Percentiles rank a stretch among this genome's conserved stretches.
Conservation (phyloP, 2,797 vertebrate genomes). For the Hemibagrus guttatus region DNA sequence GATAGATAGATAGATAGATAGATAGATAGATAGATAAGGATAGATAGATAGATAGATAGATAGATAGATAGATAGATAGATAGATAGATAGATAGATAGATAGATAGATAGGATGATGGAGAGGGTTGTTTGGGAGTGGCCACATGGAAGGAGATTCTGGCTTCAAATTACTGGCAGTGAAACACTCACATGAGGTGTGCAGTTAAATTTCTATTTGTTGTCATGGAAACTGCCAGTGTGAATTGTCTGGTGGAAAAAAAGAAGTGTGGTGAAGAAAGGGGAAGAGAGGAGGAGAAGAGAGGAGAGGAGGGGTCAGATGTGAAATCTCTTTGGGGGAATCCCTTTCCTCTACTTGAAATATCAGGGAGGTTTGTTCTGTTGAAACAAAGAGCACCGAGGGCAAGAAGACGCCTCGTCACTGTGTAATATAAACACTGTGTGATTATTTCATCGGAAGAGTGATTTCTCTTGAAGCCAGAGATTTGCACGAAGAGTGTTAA, state of each 20-base stretch:
- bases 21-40: not conserved
- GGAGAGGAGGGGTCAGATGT: slow-evolving; percentile 28
- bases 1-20: too few relatives aligned
- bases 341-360: slow-evolving; percentile 37
- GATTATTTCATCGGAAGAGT: slow-evolving; percentile 28
- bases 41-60: not conserved
- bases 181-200: slow-evolving; percentile 61
- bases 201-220: slow-evolving; percentile 67
- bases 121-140: slow-evolving; percentile 41
- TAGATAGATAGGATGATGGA: slow-evolving; percentile 30
- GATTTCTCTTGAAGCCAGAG: slow-evolving; percentile 16
- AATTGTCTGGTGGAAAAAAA: slow-evolving; percentile 33
- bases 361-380: slow-evolving; percentile 34
- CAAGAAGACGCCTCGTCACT: slow-evolving; percentile 27
- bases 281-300: slow-evolving; percentile 19
- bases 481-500: slow-evolving; percentile 27
- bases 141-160: slow-evolving; percentile 44
- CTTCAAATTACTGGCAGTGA: slow-evolving; percentile 53
- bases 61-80: slow-evolving; percentile 7
- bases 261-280: slow-evolving; percentile 6
- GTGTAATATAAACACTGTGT: slow-evolving; percentile 29
- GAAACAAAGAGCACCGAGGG: slow-evolving; percentile 26
- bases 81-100: slow-evolving; percentile 8
- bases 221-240: slow-evolving; percentile 61
- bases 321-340: slow-evolving; percentile 31